Percentiles rank a stretch among this genome's conserved stretches.
These are phyloP conservation scores for Crossocerus cetratus DNA, from an alignment of 2,888 invertebrate species.

Conservation along the genomic window DNA sequence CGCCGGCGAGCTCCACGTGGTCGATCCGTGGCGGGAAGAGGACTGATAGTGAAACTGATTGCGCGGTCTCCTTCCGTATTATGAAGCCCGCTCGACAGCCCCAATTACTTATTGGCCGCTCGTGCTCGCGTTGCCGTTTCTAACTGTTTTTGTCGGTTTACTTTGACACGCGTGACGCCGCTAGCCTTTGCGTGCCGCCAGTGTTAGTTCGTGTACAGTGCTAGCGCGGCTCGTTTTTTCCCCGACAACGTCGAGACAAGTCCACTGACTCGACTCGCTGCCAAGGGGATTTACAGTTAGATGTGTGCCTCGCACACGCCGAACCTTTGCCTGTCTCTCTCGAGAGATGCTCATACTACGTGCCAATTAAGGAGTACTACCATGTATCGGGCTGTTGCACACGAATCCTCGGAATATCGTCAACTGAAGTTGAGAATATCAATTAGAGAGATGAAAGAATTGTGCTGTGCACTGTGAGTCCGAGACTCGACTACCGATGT, in stretches of 20 bases:
- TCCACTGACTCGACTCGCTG: slow-evolving; percentile 10
- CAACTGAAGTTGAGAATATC: too few species aligned
- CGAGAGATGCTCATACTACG: too few species aligned
- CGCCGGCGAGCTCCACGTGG: not conserved
- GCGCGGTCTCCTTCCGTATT: not conserved
- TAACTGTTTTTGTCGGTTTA: not conserved
- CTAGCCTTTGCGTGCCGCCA: not conserved
- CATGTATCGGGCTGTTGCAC: too few species aligned
- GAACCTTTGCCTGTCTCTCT: not conserved
- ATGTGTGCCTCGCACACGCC: slow-evolving; percentile 8
- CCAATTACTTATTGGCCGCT: not conserved
- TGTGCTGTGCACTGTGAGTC: too few species aligned
- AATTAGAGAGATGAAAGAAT: too few species aligned
- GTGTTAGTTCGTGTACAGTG: slow-evolving; percentile 4
- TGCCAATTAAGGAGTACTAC: too few species aligned
- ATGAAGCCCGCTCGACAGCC: not conserved
- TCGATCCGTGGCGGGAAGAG: not conserved
- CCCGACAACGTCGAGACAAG: slow-evolving; percentile 23
- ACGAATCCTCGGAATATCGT: too few species aligned
- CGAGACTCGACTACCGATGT: too few species aligned
- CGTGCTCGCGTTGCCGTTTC: not conserved
- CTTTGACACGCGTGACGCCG: not conserved
- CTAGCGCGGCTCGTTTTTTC: slow-evolving; percentile 12
- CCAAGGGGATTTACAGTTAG: slow-evolving; percentile 55
- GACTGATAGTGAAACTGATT: not conserved